Base-by-base conservation (phyloP, 2,797 vertebrate genomes). In the Neostethus bicornis region DNA sequence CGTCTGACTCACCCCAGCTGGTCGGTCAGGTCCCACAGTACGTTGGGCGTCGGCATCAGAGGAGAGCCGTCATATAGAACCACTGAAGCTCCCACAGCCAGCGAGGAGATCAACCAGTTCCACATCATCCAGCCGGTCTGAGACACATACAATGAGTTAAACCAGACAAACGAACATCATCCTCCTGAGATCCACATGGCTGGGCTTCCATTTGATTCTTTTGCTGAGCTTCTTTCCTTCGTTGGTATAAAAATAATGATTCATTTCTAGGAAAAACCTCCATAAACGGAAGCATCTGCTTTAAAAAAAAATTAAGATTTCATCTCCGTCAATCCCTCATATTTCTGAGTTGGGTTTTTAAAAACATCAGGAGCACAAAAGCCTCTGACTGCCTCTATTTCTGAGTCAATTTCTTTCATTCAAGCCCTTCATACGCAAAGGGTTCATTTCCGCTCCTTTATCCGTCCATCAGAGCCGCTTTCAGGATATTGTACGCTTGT, bases 41-140 rank as follows among this genome's bases (percentile, higher is more conserved):
- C 94, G 0, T 88, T 92, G 62, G 95, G 90, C 0, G 94, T 94
- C 0, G 96, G 97, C 60, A 97, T 83, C n/a, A 99, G 91, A 0
- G 96, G 96, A 34, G 96, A 99, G 41, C 97, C 97, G 0, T 99
- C 96, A 0, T 98, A 99, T 14, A 98, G 77, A 53, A 98, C 96
- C 79, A 98, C 89, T 0, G 96, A 95, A 0, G 94, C 93, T 21
- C 96, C 97, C 0, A 94, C 93, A 25, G 96, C 94, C 38, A 98
- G 90, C 0, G 95, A 90, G 0, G 94, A 92, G 64, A 98, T 85
- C 74, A 96, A 78, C 97, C 97, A 99, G 80, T 99, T 99, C 97
- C 97, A 99, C 96, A 99, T 98, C 96, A 99, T 99, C 97, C 97
- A 98, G 76, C 97, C 96, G 0, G 90, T 95, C 96, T 99, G 28